Conservation (phyloP, 2,797 vertebrate genomes). For the Threskiornis aethiopicus region DNA sequence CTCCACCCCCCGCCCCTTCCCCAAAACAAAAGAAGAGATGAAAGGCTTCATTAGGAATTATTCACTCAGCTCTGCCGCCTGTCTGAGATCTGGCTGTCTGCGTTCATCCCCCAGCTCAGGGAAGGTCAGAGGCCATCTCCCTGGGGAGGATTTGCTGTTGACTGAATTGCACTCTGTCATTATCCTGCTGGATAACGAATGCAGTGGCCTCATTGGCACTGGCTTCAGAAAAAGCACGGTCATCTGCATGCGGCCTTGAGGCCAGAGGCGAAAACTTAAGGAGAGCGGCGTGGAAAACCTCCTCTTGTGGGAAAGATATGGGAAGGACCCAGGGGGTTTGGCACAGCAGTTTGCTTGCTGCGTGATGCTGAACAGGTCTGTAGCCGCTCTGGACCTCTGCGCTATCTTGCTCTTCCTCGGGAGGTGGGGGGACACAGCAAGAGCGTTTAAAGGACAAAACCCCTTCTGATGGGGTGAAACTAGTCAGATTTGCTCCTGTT, state of each 20-base stretch:
- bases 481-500: neutral
- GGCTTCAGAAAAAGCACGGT: conserved; percentile 58
- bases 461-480: neutral
- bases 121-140: conserved; percentile 65
- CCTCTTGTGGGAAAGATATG: accelerated
- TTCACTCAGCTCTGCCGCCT: conserved; percentile 60
- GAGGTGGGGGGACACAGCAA: neutral
- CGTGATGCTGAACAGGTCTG: neutral
- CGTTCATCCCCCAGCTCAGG: conserved; percentile 59
- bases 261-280: neutral
- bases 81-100: conserved; percentile 62
- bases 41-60: conserved; percentile 71
- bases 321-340: neutral
- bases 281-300: neutral
- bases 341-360: neutral
- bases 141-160: conserved; percentile 69
- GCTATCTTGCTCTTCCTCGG: neutral
- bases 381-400: neutral
- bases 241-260: conserved; percentile 61
- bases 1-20: neutral
- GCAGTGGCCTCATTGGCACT: conserved; percentile 61
- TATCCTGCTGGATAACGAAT: conserved; percentile 68
- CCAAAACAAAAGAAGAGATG: conserved; percentile 68
- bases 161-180: conserved; percentile 72
- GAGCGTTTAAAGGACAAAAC: neutral